phyloP scores from a whole-genome alignment of 2,888 invertebrate species.

The Caenorhabditis auriculariae region DNA sequence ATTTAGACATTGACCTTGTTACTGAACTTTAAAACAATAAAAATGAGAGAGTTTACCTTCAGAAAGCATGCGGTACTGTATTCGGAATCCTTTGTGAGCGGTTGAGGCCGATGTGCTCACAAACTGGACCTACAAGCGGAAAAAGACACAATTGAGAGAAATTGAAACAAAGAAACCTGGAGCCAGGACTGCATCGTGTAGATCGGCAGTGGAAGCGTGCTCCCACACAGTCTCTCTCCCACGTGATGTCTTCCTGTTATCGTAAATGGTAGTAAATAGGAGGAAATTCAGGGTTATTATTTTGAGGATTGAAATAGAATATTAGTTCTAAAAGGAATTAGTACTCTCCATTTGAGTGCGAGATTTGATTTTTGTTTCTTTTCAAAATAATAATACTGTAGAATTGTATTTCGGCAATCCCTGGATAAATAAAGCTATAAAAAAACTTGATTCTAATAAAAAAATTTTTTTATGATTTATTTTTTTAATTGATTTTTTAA shows the following conservation, averaged over 20 bases:
- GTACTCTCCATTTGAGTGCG: too few species aligned
- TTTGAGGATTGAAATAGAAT: too few species aligned
- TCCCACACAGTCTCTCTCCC: constrained; percentile 46
- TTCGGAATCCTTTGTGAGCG: constrained; percentile 37
- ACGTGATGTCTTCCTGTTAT: constrained; percentile 42
- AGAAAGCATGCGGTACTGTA: constrained; percentile 49
- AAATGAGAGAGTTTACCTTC: constrained; percentile 41
- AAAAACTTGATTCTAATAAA: too few species aligned
- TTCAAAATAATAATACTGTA: too few species aligned
- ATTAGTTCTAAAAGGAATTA: too few species aligned
- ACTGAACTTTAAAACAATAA: background rate
- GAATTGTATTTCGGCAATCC: too few species aligned
- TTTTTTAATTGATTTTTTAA: too few species aligned
- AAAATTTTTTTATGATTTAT: too few species aligned
- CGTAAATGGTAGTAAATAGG: background rate
- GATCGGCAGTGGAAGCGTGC: constrained; percentile 25
- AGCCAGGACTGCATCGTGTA: constrained; percentile 46
- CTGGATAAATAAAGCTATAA: too few species aligned
- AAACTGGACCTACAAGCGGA: constrained; percentile 34
- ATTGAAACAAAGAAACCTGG: constrained; percentile 10
- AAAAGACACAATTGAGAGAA: too few species aligned
- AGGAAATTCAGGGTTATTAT: background rate
- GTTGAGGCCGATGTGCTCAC: constrained; percentile 14
- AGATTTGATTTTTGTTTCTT: too few species aligned
- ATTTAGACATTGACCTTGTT: background rate